Evolutionary conservation across 30 jellyfish, hydroid and myxozoan species (phyloP), one percentile per base, ranked within the genome.

Genomic region (Cassiopea andromeda): DNA sequence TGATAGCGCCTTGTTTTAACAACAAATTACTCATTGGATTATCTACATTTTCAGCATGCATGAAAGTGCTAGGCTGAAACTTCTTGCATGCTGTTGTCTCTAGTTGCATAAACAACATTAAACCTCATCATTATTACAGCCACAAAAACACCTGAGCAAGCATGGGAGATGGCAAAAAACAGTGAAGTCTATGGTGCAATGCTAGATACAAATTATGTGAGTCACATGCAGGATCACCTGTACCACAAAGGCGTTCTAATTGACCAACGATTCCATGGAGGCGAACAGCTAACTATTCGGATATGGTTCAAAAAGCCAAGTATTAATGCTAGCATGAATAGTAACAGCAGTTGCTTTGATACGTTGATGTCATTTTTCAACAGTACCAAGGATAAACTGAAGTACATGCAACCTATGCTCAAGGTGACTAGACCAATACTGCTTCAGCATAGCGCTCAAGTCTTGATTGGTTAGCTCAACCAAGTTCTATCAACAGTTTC

Each of bases 131-230:
- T 82, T 5, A 5, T n/a, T n/a, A 1, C 75, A 86, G 93, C 82
- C 13, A 71, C 88, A 54, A 66, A 48, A 13, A 86, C 93, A 17
- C 74, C 48, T 49, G 89, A 86, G 49, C 89, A 86, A 46, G 93
- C 93, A 10, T 27, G 80, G 72, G 78, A 48, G n/a, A 75, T 59
- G 78, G 85, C 93, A 43, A 14, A 18, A 14, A 76, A 44, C 3
- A n/a, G 48, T n/a, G 77, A 86, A 18, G 84, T 86, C 1, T 86
- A 75, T 19, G 93, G 93, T 2, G 93, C 93, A 19, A 44, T 86
- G 85, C 58, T 86, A 6, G 93, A 86, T 69, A 86, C 93, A 1
- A 77, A 86, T 61, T 75, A 75, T 73, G 81, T 86, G 17, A 66
- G 89, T 1, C 44, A n/a, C 44, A 66, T 59, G 75, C 93, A 86